Percentiles rank a stretch among this genome's conserved stretches.
phyloP scores from a whole-genome alignment of 2,113 vertebrate genomes.

The Corythaixoides concolor region DNA sequence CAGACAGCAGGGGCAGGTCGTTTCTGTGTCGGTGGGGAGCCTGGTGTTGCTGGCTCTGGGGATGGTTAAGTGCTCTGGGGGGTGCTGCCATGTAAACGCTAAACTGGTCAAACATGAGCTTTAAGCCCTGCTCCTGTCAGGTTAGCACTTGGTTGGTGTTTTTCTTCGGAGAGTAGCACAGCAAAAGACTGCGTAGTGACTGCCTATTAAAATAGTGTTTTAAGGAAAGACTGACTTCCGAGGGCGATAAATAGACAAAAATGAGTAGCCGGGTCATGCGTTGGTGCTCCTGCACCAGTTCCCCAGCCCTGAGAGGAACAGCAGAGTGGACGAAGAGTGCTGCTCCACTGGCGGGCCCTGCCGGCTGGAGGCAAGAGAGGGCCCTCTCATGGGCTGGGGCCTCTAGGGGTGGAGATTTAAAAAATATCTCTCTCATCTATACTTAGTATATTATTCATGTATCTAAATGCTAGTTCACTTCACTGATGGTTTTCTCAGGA shows the following conservation, averaged over 20 bases:
- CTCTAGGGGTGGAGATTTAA: neutral
- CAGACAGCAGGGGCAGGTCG: accelerated
- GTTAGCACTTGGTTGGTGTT: neutral
- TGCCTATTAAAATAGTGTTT: neutral
- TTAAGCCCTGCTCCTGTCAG: neutral
- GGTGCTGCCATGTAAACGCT: neutral
- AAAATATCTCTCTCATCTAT: neutral
- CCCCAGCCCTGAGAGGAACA: neutral
- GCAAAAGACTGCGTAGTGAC: neutral
- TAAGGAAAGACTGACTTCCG: neutral
- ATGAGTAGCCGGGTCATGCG: accelerated
- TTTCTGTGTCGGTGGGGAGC: neutral
- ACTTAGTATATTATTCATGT: neutral
- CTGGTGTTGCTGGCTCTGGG: neutral
- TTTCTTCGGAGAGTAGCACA: neutral
- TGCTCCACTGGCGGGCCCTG: accelerated
- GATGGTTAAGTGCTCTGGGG: neutral
- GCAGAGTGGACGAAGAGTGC: neutral
- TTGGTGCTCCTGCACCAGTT: neutral
- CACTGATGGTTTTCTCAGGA: neutral
- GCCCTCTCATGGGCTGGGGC: neutral
- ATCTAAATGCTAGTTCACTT: neutral
- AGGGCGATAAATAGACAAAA: neutral
- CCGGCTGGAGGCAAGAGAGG: neutral
- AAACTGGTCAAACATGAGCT: neutral